Evolutionary conservation across 2,113 vertebrate genomes (phyloP), one percentile per base, ranked within the genome.

Genomic region (Acrocephalus arundinaceus): DNA sequence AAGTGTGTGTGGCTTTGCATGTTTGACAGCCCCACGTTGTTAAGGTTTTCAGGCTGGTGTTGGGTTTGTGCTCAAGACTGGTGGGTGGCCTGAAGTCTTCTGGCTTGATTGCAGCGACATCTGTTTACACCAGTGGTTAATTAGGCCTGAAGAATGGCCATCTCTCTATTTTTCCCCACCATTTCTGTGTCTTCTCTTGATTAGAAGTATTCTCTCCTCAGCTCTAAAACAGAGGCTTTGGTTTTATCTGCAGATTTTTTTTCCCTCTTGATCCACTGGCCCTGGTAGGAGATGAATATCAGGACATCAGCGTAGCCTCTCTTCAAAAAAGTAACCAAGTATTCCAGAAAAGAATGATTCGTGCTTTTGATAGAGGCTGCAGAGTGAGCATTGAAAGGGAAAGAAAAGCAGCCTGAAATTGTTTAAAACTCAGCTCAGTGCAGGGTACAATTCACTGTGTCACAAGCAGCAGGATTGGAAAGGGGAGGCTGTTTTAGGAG

Each of bases 261-360:
- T 22, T 11, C 2, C 15, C 31, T 82, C 39, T 74, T 81, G 58
- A 76, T 58, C 57, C 75, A 71, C 52, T 68, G 68, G 61, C 33
- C 68, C 28, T 80, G 31, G 61, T 59, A 46, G 48, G 73, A 94
- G 82, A 90, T 78, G 68, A 88, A 8, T 84, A 82, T 92, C 86
- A 78, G 94, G 66, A 83, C 63, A 82, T 54, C 66, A 59, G 68
- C 0, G 0, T 33, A 85, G 57, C 48, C 20, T 81, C 37, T 81
- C 90, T 94, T 91, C 84, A 85, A 46, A 70, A 83, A 68, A 80
- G 75, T 93, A 88, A 93, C 85, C 43, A 62, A 89, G 67, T 85
- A 84, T 94, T 95, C 91, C 91, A 86, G 93, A 85, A 94, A 94
- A 80, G 80, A 94, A 95, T 93, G 75, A n/a, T 70, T 90, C 78